phyloP scores from a whole-genome alignment of 2,113 vertebrate species.

The Pseudonaja textilis region DNA sequence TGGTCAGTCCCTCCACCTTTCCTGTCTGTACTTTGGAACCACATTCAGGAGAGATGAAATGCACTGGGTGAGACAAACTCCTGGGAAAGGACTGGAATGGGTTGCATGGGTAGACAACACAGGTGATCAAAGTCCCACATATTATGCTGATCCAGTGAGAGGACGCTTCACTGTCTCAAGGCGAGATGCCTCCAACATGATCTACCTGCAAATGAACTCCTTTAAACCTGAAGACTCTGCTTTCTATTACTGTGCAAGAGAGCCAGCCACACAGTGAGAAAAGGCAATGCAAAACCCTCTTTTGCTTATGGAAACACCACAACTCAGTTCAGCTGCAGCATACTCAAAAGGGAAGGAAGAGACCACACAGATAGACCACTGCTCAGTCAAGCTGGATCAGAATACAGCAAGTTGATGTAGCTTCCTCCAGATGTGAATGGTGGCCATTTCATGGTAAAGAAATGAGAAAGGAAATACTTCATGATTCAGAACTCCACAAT shows the following conservation, averaged over 20 bases:
- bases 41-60: background rate
- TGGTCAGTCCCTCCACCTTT: background rate
- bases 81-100: background rate
- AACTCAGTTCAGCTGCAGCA: background rate
- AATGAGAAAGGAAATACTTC: too few relatives aligned
- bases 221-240: background rate
- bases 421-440: background rate
- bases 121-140: background rate
- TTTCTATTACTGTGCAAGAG: background rate
- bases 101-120: background rate
- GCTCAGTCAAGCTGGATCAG: background rate
- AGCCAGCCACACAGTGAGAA: background rate
- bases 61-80: slow-evolving; percentile 34
- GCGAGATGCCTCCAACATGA: background rate
- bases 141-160: background rate
- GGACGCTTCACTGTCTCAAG: background rate
- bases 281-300: background rate
- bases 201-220: background rate
- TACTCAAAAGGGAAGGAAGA: background rate
- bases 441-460: too few relatives aligned
- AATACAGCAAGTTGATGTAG: background rate
- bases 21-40: slow-evolving; percentile 19
- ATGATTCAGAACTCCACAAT: too few relatives aligned
- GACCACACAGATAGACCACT: background rate
- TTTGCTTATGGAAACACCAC: background rate